phyloP scores from a whole-genome alignment of 2,113 vertebrate genomes.

The Cynocephalus volans region DNA sequence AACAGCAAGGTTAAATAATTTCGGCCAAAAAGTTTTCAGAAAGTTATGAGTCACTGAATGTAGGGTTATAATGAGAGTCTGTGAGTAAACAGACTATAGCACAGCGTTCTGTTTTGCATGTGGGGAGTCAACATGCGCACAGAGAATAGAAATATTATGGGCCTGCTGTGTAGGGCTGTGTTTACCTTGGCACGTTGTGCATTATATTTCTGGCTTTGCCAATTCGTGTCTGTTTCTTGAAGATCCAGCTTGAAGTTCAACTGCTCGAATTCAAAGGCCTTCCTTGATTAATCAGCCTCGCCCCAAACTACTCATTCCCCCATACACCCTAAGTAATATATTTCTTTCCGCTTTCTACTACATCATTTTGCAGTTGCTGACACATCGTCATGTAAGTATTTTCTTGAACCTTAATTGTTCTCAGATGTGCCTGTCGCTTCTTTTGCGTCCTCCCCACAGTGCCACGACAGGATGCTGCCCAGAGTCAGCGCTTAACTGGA shows the following conservation, averaged over 20 bases:
- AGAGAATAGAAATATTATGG: rapidly evolving
- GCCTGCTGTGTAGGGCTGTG: rapidly evolving
- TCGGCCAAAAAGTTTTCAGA: neutral
- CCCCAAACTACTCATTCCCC: rapidly evolving
- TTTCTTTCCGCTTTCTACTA: rapidly evolving
- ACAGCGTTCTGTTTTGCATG: rapidly evolving
- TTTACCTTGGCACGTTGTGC: rapidly evolving
- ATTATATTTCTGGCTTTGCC: rapidly evolving
- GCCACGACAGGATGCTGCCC: neutral
- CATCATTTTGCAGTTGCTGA: rapidly evolving
- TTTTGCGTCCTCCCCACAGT: rapidly evolving
- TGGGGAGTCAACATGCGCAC: rapidly evolving
- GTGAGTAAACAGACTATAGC: neutral
- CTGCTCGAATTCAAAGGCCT: no score
- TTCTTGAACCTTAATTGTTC: neutral
- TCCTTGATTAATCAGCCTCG: rapidly evolving
- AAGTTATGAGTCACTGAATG: neutral
- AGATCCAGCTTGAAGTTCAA: rapidly evolving
- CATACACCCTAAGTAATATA: rapidly evolving
- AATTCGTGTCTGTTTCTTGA: rapidly evolving
- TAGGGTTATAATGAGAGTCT: neutral
- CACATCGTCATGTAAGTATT: rapidly evolving
- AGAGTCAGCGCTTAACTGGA: neutral
- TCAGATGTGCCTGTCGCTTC: neutral
- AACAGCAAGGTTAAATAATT: neutral